These are phyloP conservation scores for Halcyon smyrnensis DNA, from an alignment of 2,797 vertebrate species.

Conservation along the genomic window DNA sequence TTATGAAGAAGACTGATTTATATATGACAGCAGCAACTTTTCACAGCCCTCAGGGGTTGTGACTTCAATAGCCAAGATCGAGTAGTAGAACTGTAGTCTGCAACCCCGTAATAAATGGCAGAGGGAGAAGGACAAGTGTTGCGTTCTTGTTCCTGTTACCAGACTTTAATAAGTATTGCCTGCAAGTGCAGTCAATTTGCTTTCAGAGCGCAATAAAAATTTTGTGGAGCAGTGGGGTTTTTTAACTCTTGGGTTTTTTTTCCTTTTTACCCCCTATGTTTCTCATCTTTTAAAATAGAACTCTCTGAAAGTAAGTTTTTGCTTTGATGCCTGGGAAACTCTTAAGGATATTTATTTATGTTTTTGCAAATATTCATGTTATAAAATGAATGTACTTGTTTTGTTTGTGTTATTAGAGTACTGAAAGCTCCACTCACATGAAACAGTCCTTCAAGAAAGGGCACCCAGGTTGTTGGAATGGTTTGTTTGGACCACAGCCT, in stretches of 20 bases:
- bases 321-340: neutral
- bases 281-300: conserved; percentile 30
- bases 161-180: conserved; percentile 2
- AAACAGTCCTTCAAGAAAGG: neutral
- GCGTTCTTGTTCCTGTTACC: neutral
- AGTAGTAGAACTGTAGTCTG: neutral
- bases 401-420: neutral
- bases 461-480: neutral
- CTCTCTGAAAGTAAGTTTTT: neutral
- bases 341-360: neutral
- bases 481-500: neutral
- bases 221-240: neutral
- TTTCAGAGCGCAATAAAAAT: neutral
- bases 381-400: neutral
- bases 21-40: conserved; percentile 41
- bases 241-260: no score
- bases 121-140: neutral
- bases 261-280: neutral
- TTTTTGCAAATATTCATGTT: neutral
- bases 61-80: conserved; percentile 37
- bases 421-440: fast-evolving
- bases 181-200: neutral
- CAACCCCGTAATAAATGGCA: neutral
- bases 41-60: conserved; percentile 20
- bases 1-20: conserved; percentile 55